phyloP scores from a whole-genome alignment of 2,113 vertebrate species.

The Neolamprologus cancellatus region DNA sequence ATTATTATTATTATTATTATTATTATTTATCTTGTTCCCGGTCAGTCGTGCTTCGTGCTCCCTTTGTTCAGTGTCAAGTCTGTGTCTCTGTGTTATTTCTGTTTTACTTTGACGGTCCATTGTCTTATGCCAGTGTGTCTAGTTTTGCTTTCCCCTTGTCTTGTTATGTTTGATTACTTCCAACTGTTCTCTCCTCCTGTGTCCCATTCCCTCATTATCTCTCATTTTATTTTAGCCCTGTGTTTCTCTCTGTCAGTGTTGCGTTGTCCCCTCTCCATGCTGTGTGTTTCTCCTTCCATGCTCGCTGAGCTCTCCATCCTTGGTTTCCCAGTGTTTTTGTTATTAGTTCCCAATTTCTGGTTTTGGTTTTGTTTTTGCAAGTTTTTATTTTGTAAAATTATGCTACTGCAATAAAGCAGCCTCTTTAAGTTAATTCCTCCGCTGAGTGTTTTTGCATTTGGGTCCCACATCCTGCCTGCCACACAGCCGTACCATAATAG shows the following conservation, averaged over 20 bases:
- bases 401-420: background rate
- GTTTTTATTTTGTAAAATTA: background rate
- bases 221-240: background rate
- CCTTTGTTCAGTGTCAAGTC: too few relatives aligned
- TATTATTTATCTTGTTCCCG: too few relatives aligned
- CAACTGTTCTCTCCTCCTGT: background rate
- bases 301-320: background rate
- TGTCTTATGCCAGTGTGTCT: background rate
- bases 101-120: too few relatives aligned
- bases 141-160: background rate
- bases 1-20: too few relatives aligned
- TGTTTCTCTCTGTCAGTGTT: background rate
- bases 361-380: background rate
- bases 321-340: background rate
- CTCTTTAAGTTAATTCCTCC: background rate
- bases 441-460: background rate
- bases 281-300: background rate
- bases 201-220: background rate
- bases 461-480: background rate
- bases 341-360: background rate
- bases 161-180: background rate
- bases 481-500: background rate
- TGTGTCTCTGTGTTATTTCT: rapidly evolving
- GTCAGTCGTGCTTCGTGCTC: too few relatives aligned
- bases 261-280: background rate